Evolutionary conservation across 2,797 vertebrate species (phyloP).

Genomic region (Anomalospiza imberbis): DNA sequence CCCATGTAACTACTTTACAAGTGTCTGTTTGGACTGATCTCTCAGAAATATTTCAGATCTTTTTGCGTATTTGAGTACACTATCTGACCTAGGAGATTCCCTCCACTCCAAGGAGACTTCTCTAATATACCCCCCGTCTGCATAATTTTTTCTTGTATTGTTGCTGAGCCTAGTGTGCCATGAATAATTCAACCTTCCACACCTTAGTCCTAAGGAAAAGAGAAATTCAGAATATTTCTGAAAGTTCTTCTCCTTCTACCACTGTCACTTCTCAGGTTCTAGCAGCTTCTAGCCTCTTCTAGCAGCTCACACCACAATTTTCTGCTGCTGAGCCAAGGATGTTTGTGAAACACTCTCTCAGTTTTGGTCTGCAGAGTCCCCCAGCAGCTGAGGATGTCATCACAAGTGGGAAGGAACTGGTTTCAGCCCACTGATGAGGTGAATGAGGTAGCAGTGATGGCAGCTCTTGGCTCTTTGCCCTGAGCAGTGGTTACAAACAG

Average conservation of each 20-base stretch:
- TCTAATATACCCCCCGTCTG: background rate
- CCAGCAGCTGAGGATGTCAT: background rate
- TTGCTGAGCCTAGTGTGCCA: background rate
- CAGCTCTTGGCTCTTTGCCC: background rate
- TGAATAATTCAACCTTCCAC: constrained; percentile 5
- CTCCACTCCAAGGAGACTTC: background rate
- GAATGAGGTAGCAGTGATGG: background rate
- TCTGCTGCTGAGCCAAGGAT: background rate
- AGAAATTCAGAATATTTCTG: background rate
- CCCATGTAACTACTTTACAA: background rate
- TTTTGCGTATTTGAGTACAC: background rate
- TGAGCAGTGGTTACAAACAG: background rate
- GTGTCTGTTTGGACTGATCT: background rate
- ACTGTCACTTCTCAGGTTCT: background rate
- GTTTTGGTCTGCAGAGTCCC: background rate
- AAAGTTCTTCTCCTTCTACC: background rate
- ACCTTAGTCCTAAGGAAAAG: background rate
- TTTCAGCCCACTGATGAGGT: background rate
- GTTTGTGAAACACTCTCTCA: background rate
- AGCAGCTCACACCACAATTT: accelerated
- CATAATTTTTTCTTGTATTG: background rate
- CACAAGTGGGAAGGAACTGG: background rate
- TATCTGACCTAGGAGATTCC: background rate
- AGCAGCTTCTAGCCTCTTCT: background rate
- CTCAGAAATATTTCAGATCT: background rate